These are phyloP conservation scores for Ammospiza maritima DNA, from an alignment of 2,797 vertebrate genomes.

Conservation along the genomic window DNA sequence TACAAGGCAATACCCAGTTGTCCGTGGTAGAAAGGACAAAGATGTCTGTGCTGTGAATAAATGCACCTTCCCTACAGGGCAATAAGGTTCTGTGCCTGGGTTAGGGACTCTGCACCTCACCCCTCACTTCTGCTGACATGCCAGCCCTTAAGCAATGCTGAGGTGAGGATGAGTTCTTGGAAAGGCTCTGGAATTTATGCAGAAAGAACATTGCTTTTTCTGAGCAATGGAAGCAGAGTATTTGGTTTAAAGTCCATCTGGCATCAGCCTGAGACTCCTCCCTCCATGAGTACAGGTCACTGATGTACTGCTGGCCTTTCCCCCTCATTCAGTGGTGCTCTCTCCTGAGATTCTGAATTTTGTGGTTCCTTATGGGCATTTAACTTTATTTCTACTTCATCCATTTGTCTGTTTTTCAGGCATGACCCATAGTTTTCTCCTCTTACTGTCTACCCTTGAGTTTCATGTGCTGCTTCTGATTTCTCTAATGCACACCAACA, in stretches of 20 bases:
- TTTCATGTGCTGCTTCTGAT: not conserved
- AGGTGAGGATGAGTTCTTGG: not conserved
- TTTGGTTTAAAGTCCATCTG: not conserved
- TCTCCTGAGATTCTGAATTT: not conserved
- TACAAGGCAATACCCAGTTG: not conserved
- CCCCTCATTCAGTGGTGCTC: not conserved
- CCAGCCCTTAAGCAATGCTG: not conserved
- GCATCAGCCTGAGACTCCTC: not conserved
- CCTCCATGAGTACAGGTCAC: not conserved
- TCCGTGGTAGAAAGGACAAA: not conserved
- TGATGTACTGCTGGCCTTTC: not conserved
- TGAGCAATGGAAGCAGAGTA: not conserved
- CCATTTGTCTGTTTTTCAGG: not conserved
- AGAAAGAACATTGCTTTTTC: not conserved
- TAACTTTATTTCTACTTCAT: not conserved
- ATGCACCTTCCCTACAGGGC: not conserved
- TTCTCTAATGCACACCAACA: not conserved
- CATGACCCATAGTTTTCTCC: not conserved
- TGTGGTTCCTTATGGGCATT: not conserved
- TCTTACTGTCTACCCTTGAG: not conserved
- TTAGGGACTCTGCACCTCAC: not conserved
- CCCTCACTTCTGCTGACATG: not conserved
- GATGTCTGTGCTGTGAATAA: not conserved
- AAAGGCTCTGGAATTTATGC: not conserved
- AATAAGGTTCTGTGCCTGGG: not conserved